Evolutionary conservation across 2,113 vertebrate species (phyloP).

Genomic region (Connochaetes taurinus): DNA sequence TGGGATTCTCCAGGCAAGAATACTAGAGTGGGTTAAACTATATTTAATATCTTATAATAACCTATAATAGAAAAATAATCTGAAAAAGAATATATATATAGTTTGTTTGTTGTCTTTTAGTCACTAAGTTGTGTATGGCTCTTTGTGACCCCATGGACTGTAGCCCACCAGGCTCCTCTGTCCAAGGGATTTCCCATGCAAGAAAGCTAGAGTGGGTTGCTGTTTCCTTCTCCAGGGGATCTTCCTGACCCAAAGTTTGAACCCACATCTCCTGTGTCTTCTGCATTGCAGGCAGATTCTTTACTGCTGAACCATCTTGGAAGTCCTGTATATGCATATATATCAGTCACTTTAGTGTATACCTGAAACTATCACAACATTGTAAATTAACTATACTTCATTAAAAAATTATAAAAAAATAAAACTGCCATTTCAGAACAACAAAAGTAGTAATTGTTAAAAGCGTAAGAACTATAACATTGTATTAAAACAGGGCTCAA

Average conservation of each 20-base stretch:
- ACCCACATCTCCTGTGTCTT: neutral
- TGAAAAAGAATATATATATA: neutral
- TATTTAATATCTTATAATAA: neutral
- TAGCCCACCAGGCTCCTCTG: neutral
- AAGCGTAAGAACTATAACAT: neutral
- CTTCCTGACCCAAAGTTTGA: neutral
- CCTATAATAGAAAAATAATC: neutral
- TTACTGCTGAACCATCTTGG: neutral
- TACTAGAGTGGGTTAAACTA: too few species aligned
- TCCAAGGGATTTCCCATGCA: neutral
- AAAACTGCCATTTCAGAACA: conserved; percentile 26
- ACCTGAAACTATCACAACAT: neutral
- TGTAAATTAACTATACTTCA: neutral
- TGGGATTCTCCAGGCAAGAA: too few species aligned
- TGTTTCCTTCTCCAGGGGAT: neutral
- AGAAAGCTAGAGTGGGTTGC: neutral
- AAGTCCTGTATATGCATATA: neutral
- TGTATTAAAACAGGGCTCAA: neutral
- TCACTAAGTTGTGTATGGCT: neutral
- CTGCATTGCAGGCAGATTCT: neutral
- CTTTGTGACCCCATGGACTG: neutral
- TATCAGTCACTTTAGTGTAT: neutral
- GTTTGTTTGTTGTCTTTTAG: neutral
- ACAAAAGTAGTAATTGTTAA: neutral
- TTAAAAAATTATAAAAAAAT: neutral